Evolutionary conservation across 2,797 vertebrate species (phyloP), one percentile per base, ranked within the genome.

Genomic region (Ctenopoma multispine): DNA sequence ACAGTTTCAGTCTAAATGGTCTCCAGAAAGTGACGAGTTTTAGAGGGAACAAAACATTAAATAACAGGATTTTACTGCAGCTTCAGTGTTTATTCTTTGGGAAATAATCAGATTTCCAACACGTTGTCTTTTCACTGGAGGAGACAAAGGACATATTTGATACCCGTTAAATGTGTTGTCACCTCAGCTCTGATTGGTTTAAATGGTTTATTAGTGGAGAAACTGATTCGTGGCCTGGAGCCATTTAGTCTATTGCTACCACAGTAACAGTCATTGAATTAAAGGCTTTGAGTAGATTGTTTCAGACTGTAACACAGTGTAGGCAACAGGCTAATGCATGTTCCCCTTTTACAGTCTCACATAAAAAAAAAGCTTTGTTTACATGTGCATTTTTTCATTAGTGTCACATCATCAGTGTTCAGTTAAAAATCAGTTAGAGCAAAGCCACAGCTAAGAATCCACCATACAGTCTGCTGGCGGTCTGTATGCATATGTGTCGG

Each of bases 401-500:
- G 44, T 46, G 44, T 36, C 5, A 29, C 20, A 34, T 18, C 11
- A 44, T 41, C 20, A 51, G 21, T 48, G 15, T 36, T 13, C 27
- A 43, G 36, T 43, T 20, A 31, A 31, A 12, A 23, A 55, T 24
- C 14, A 54, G 44, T 46, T 46, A n/a, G 27, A 27, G 1, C 14
- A 8, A 47, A 27, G 31, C 23, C 6, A 17, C 23, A 56, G 14
- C 18, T 46, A 13, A 50, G 65, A 47, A 27, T 4, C n/a, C 40
- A 62, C 51, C 65, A 29, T 15, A 3, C 44, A 54, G 81, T 74
- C 69, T 76, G 82, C 36, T 46, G 18, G 27, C 64, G 48, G 68
- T 68, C 54, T 38, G 3, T 9, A 57, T 18, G 81, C 69, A 63
- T 85, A 89, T 82, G 88, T 82, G 86, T 69, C 80, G 80, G 50